phyloP scores from a whole-genome alignment of 2,888 invertebrate genomes.

The Hirtodrosophila trivittata region DNA sequence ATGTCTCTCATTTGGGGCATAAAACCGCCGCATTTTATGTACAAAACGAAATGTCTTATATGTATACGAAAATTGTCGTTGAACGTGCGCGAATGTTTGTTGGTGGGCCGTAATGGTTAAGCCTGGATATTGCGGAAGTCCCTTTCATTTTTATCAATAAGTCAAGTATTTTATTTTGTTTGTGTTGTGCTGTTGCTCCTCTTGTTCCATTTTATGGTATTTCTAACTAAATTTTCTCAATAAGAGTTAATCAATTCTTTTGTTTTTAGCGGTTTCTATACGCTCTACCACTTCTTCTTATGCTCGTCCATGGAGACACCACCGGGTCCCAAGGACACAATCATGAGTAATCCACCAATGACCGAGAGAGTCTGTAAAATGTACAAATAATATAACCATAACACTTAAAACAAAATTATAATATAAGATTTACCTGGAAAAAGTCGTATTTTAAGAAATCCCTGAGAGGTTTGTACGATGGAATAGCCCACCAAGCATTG shows the following conservation, averaged over 20 bases:
- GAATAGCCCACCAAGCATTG: constrained; percentile 99
- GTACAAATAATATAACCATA: neutral
- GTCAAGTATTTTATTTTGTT: constrained; percentile 58
- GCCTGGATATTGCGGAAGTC: constrained; percentile 74
- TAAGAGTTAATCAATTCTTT: constrained; percentile 61
- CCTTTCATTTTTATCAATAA: constrained; percentile 62
- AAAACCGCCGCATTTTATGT: constrained; percentile 62
- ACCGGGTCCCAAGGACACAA: constrained; percentile 98
- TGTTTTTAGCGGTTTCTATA: constrained; percentile 33
- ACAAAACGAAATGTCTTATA: constrained; percentile 72
- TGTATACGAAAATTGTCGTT: constrained; percentile 61
- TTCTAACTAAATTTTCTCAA: constrained; percentile 73
- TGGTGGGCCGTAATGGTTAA: constrained; percentile 48
- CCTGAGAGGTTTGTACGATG: constrained; percentile 96
- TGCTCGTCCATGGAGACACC: constrained; percentile 99
- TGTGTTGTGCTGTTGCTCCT: constrained; percentile 59
- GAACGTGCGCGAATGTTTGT: constrained; percentile 71
- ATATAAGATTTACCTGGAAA: constrained; percentile 92
- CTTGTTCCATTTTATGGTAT: constrained; percentile 76
- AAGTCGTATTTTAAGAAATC: constrained; percentile 99
- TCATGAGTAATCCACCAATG: constrained; percentile 98
- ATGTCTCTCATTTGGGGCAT: constrained; percentile 67
- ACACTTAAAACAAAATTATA: neutral
- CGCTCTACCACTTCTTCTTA: constrained; percentile 93
- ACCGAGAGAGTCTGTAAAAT: constrained; percentile 97